Evolutionary conservation across 2,797 vertebrate species (phyloP).

Genomic region (Hemibagrus guttatus): DNA sequence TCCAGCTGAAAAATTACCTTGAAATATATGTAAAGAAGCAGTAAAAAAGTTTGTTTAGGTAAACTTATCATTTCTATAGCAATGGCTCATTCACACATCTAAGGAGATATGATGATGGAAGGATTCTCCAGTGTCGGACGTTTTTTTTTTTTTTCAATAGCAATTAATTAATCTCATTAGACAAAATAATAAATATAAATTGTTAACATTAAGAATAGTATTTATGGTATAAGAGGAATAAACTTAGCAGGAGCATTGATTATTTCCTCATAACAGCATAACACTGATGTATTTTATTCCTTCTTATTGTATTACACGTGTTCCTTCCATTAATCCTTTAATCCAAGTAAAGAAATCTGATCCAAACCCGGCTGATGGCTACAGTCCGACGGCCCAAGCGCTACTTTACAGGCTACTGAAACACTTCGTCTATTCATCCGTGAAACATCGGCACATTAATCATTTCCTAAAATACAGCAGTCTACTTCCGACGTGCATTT

Average conservation of each 20-base stretch:
- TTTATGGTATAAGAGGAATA: not conserved
- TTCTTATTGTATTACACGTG: not conserved
- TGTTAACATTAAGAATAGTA: no score
- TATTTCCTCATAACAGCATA: not conserved
- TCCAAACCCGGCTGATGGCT: not conserved
- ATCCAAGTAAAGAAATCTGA: not conserved
- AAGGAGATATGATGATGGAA: not conserved
- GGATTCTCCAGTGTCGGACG: not conserved
- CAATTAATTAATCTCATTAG: not conserved
- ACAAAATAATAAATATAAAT: not conserved
- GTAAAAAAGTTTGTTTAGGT: not conserved
- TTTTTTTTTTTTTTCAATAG: not conserved
- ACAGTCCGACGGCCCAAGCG: not conserved
- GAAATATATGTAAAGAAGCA: not conserved
- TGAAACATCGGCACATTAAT: not conserved
- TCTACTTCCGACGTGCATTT: not conserved
- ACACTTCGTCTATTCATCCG: not conserved
- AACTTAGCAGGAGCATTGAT: not conserved
- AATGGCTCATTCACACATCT: not conserved
- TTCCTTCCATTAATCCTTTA: not conserved
- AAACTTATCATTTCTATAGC: not conserved
- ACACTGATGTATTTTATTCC: not conserved
- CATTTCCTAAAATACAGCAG: conserved; percentile 3
- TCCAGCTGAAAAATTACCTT: not conserved
- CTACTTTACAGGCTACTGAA: not conserved